These are phyloP conservation scores for Octodon degus DNA, from an alignment of 2,113 vertebrate genomes.

Conservation along the genomic window DNA sequence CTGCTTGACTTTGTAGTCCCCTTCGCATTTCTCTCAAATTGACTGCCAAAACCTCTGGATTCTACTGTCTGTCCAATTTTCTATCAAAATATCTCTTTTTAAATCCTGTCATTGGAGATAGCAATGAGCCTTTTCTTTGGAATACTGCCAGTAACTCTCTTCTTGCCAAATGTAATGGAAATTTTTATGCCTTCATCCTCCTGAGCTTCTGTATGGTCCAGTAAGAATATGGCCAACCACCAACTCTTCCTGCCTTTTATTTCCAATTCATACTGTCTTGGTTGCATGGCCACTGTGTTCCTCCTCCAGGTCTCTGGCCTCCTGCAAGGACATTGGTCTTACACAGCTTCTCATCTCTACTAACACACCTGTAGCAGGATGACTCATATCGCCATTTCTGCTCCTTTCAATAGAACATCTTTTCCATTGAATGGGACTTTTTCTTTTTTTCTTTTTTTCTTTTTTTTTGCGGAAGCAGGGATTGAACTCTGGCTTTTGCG, in stretches of 20 bases:
- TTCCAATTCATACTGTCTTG: slow-evolving; percentile 28
- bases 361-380: not conserved
- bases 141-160: not conserved
- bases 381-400: not conserved
- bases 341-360: not conserved
- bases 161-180: not conserved
- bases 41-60: slow-evolving; percentile 42
- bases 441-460: no score
- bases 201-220: not conserved
- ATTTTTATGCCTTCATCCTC: not conserved
- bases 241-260: slow-evolving; percentile 1
- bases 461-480: no score
- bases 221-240: not conserved
- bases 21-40: not conserved
- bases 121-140: not conserved
- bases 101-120: slow-evolving; percentile 21
- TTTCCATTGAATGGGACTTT: no score
- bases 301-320: not conserved
- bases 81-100: slow-evolving; percentile 53
- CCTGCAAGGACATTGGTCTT: not conserved
- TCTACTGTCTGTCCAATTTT: not conserved
- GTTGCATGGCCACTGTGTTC: not conserved
- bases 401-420: no score
- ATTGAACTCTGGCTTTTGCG: no score
- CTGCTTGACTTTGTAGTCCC: not conserved